Conservation (phyloP, 2,113 vertebrate genomes). For the Myrmophylax atrothorax region DNA sequence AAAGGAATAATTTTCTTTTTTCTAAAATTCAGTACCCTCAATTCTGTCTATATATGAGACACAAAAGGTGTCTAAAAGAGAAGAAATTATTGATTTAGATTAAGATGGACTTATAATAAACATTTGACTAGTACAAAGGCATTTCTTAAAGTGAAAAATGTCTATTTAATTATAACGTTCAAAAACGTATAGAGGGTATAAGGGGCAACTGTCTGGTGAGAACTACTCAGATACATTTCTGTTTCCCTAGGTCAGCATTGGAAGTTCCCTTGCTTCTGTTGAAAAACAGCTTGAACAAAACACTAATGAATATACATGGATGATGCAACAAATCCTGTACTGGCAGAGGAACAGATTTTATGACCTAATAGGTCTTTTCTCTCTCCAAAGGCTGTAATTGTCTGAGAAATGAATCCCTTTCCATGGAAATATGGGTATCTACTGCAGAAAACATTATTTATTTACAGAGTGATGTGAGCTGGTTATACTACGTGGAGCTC, state of each 20-base stretch:
- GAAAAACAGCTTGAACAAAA: slow-evolving; percentile 42
- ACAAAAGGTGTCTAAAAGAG: not conserved
- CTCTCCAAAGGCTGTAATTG: slow-evolving; percentile 15
- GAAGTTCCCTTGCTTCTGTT: slow-evolving; percentile 12
- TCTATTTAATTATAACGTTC: not conserved
- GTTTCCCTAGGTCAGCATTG: not conserved
- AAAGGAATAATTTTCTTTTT: not conserved
- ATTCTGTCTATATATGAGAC: not conserved
- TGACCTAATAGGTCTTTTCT: slow-evolving; percentile 63
- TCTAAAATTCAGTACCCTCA: not conserved
- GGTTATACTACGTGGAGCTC: not conserved
- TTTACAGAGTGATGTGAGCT: not conserved
- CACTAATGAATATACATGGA: slow-evolving; percentile 64
- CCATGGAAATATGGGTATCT: not conserved
- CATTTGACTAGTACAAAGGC: not conserved
- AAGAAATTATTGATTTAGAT: not conserved
- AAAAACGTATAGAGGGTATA: not conserved
- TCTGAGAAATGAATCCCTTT: not conserved
- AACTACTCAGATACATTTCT: not conserved
- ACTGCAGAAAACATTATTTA: not conserved
- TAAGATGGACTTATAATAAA: not conserved
- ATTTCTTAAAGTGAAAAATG: not conserved
- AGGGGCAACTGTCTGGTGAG: not conserved
- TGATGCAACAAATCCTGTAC: slow-evolving; percentile 19
- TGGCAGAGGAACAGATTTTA: slow-evolving; percentile 53